phyloP scores from a whole-genome alignment of 2,888 invertebrate genomes.

The Chrysolina americana region DNA sequence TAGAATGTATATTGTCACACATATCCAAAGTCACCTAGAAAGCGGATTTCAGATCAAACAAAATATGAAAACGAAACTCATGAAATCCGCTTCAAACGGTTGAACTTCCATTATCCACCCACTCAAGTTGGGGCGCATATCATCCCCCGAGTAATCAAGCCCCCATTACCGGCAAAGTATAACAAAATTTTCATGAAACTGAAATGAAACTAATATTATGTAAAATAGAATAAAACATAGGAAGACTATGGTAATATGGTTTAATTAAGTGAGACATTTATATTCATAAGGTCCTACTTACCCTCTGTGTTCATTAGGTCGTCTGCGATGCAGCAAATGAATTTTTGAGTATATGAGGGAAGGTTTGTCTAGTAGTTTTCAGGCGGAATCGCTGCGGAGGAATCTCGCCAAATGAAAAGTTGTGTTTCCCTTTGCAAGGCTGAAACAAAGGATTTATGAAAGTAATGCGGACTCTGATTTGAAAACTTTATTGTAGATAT shows the following conservation, averaged over 20 bases:
- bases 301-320: conserved; percentile 41
- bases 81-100: conserved; percentile 3
- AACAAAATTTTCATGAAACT: conserved; percentile 33
- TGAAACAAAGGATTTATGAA: background rate
- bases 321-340: conserved; percentile 32
- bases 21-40: background rate
- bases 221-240: conserved; percentile 42
- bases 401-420: conserved; percentile 1
- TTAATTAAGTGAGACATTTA: conserved; percentile 44
- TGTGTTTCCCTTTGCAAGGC: background rate
- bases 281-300: conserved; percentile 41
- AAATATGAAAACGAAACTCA: background rate
- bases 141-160: conserved; percentile 35
- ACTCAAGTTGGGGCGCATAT: conserved; percentile 22
- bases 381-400: conserved; percentile 7
- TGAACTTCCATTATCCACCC: conserved; percentile 24
- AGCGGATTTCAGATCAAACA: background rate
- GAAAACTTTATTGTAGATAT: background rate
- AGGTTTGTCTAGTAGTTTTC: conserved; percentile 9
- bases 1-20: background rate
- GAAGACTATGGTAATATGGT: conserved; percentile 43
- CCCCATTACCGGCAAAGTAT: conserved; percentile 37
- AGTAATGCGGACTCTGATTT: background rate
- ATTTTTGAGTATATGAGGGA: conserved; percentile 29
- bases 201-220: conserved; percentile 43